Evolutionary conservation across 2,113 vertebrate species (phyloP).

Genomic region (Passer montanus): DNA sequence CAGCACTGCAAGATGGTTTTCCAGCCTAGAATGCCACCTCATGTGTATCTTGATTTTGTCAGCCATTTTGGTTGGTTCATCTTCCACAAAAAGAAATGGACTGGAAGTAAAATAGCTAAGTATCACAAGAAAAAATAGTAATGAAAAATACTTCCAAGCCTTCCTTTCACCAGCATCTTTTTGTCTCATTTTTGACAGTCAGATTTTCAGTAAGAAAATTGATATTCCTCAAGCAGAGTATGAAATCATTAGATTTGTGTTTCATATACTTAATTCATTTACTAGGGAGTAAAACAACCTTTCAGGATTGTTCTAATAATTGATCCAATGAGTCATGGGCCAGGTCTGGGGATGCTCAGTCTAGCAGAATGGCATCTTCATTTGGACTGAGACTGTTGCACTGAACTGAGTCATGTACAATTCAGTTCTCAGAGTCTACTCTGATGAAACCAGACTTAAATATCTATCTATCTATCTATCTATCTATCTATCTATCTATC

Average conservation of each 20-base stretch:
- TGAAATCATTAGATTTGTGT: background rate
- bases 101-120: background rate
- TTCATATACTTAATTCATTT: background rate
- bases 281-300: background rate
- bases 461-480: background rate
- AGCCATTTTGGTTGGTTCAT: conserved; percentile 35
- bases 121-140: background rate
- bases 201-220: background rate
- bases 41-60: background rate
- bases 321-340: background rate
- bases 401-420: background rate
- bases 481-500: background rate
- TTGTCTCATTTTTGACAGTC: background rate
- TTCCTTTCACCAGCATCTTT: background rate
- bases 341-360: background rate
- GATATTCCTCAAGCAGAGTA: background rate
- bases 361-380: background rate
- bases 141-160: background rate
- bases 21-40: conserved; percentile 43
- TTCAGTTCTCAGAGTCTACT: background rate
- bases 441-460: background rate
- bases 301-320: background rate
- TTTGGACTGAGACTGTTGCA: background rate
- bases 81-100: background rate
- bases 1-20: conserved; percentile 1